Percentiles rank a stretch among this genome's conserved stretches.
Conservation (phyloP, 2,113 vertebrate species). For the Neolamprologus caudopunctatus region DNA sequence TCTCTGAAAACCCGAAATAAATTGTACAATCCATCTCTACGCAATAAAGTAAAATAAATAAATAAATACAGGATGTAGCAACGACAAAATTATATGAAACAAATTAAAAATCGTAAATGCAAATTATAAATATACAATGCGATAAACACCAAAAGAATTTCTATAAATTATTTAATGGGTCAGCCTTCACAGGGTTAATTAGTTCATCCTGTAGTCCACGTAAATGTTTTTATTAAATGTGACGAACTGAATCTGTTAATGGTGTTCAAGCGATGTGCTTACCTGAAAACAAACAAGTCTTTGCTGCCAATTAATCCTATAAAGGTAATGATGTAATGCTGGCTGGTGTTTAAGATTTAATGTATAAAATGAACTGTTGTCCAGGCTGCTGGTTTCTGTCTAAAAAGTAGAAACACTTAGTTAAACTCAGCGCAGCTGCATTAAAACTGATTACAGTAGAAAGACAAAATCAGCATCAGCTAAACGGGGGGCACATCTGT, state of each 20-base stretch:
- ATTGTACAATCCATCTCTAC: not conserved
- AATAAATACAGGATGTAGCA: not conserved
- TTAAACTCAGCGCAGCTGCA: not conserved
- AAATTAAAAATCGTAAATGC: not conserved
- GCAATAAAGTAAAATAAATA: rapidly evolving
- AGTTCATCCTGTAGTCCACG: not conserved
- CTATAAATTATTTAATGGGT: not conserved
- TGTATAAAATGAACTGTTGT: not conserved
- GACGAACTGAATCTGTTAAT: not conserved
- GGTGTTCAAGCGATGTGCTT: not conserved
- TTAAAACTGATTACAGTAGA: not conserved
- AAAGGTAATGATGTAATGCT: not conserved
- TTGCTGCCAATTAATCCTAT: not conserved
- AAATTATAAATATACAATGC: not conserved
- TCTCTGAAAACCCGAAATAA: not conserved
- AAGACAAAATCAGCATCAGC: not conserved
- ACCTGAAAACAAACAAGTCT: not conserved
- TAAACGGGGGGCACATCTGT: not conserved
- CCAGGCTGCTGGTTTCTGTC: not conserved
- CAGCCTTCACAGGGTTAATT: not conserved
- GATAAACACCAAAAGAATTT: not conserved
- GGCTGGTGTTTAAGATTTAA: not conserved
- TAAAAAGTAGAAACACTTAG: not conserved
- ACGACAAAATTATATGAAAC: not conserved
- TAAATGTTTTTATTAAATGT: not conserved